Conservation (phyloP, 2,113 vertebrate genomes). For the Cephalopterus ornatus region DNA sequence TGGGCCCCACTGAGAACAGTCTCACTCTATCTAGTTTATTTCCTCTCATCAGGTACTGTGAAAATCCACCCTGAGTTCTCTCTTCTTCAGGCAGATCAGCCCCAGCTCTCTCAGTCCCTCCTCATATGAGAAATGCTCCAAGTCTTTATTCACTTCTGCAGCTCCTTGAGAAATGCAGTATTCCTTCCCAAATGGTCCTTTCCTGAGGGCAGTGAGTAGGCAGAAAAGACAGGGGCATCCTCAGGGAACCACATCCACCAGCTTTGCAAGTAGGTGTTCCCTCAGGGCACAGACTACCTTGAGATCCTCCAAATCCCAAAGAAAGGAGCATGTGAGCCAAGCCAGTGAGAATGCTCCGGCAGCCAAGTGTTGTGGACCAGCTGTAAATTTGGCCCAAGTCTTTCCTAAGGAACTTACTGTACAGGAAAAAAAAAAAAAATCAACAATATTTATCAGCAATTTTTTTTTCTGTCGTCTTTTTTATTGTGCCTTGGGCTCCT, state of each 20-base stretch:
- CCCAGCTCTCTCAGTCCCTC: neutral
- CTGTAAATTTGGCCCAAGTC: neutral
- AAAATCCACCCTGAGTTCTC: neutral
- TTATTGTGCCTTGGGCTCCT: neutral
- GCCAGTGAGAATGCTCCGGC: neutral
- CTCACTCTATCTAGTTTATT: neutral
- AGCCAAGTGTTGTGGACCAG: neutral
- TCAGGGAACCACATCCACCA: neutral
- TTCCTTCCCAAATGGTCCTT: neutral
- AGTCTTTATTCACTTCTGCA: neutral
- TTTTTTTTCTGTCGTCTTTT: neutral
- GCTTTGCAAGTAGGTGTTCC: neutral
- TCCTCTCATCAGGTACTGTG: neutral
- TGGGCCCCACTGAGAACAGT: neutral
- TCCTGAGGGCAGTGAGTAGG: rapidly evolving
- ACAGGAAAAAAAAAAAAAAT: neutral
- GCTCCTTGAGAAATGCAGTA: neutral
- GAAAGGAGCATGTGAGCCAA: neutral
- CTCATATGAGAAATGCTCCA: neutral
- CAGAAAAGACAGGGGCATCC: neutral
- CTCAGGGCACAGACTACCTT: neutral
- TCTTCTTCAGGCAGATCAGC: neutral
- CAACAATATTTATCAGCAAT: neutral
- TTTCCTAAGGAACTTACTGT: neutral
- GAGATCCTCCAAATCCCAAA: neutral